Evolutionary conservation across 2,888 invertebrate genomes (phyloP), one percentile per base, ranked within the genome.

Genomic region (Aporophyla nigra): DNA sequence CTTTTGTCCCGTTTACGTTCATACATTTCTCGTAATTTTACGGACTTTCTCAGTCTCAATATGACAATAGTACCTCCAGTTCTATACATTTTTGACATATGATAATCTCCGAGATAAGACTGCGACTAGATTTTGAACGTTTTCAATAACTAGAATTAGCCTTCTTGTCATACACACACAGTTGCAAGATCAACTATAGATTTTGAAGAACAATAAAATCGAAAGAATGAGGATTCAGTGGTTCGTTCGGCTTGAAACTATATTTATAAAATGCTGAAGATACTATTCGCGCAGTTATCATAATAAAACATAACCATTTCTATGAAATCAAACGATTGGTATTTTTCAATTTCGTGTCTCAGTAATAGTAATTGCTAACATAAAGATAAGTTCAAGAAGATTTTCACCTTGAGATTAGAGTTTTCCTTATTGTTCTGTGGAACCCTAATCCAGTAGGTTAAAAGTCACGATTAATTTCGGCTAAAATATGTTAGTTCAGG

Each of bases 401-500:
- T 74, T n/a, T n/a, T 12, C 0, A 16, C 1, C 7, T 9, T 27
- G 12, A 14, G 5, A 19, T n/a, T 19, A 43, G 43, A 14, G 54
- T 27, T 56, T 78, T 63, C 10, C 5, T 9, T 46, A 5, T 21
- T 53, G 7, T 46, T 27, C 10, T 24, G 62, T 0, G 27, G 24
- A 58, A 51, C 80, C 3, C 72, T 65, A 56, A 51, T 24, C 0
- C 63, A 19, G 43, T 46, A 14, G n/a, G 58, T 67, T 40, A 62
- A 78, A 62, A 62, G 54, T 56, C 66, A 62, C 71, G 51, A 84
- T 80, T 65, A 56, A 80, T 81, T 51, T 46, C 14, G 40, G 19
- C 58, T 54, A 49, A 82, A 62, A 63, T 58, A 61, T 70, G 51
- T 53, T 16, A 40, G 14, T 62, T 58, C 14, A 56, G 51, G 72